Conservation (phyloP, 2,113 vertebrate genomes). For the Corydoras sp. region DNA sequence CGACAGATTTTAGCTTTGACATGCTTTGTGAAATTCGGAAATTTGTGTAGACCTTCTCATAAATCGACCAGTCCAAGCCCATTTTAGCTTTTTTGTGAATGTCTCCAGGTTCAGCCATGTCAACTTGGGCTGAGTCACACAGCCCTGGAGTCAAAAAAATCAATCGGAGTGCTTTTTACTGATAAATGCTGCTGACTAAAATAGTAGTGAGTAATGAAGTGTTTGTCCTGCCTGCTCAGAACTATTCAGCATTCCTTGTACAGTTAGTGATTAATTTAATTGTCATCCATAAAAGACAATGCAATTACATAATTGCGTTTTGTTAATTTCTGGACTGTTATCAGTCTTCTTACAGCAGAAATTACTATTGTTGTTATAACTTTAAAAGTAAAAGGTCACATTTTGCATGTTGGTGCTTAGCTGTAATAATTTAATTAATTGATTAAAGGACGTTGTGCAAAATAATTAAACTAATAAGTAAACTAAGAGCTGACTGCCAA, state of each 20-base stretch:
- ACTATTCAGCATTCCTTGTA: background rate
- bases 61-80: background rate
- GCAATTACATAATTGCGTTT: background rate
- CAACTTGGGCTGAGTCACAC: slow-evolving; percentile 11
- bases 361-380: background rate
- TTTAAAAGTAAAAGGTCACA: background rate
- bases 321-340: background rate
- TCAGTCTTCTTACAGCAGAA: too few species aligned
- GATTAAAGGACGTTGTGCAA: too few species aligned
- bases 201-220: slow-evolving; percentile 20
- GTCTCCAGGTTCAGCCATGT: slow-evolving; percentile 7
- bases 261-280: background rate
- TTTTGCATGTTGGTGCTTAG: slow-evolving; percentile 5
- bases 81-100: background rate
- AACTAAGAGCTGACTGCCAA: too few species aligned
- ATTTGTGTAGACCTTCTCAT: background rate
- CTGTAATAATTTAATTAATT: too few species aligned
- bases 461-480: too few species aligned
- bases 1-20: too few species aligned
- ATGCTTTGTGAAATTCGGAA: too few species aligned
- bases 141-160: slow-evolving; percentile 7
- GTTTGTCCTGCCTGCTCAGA: background rate
- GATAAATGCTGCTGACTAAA: slow-evolving; percentile 25
- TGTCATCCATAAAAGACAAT: background rate
- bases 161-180: slow-evolving; percentile 25